Base-by-base conservation (phyloP, 2,888 invertebrate genomes). In the Chrysolina americana region DNA sequence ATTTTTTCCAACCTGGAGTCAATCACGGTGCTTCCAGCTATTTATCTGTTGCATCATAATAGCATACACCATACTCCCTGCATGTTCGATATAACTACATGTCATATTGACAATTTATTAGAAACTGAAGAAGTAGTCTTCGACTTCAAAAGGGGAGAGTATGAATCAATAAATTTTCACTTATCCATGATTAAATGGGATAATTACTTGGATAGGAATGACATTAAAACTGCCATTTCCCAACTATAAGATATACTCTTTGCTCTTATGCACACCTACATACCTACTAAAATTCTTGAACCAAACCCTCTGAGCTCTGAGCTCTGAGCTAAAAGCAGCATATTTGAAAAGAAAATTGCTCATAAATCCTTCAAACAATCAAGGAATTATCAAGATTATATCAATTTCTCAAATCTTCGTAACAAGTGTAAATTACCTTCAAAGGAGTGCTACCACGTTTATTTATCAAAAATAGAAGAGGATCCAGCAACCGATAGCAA, bases 101-200 rank as follows among this genome's bases (percentile, higher is more conserved):
- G 28, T 28, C 28, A 28, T 28, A 2, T 28, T 28, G 28, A 28
- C 28, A 28, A 28, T 5, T 28, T 28, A 28, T 28, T 28, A 28
- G 28, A 28, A 28, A 28, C 2, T 28, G 28, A 28, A 28, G 28
- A 28, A 28, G 28, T 28, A 28, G 28, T 28, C 5, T 28, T 28
- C 28, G 28, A 28, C 28, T 28, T 28, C 28, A 28, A 28, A 28
- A 28, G 5, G 5, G 28, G 28, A 3, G 28, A 28, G 2, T 48
- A 48, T n/a, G 15, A 13, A 15, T n/a, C 48, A 15, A 48, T 48
- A 15, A 48, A 48, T 48, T 48, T 48, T n/a, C 48, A n/a, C 48
- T 48, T n/a, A 48, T 48, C 48, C 48, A 48, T 48, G 48, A 48
- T 48, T 48, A n/a, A 48, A n/a, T 48, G 48, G 48, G 48, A 48